These are phyloP conservation scores for Hemiprocne comata DNA, from an alignment of 2,113 vertebrate genomes.

Conservation along the genomic window DNA sequence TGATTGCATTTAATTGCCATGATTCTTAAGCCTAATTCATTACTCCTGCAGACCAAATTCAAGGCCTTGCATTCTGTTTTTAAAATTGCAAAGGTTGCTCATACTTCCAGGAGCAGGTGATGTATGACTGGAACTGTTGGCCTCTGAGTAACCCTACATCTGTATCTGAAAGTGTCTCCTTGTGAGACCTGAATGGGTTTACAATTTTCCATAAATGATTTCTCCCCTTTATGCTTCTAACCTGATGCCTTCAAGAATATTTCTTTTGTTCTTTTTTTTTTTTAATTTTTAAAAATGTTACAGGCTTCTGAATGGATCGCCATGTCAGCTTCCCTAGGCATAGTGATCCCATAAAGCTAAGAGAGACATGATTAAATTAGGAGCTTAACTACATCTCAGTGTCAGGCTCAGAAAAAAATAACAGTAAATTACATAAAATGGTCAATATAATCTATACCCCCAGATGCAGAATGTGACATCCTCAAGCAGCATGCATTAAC, in stretches of 20 bases:
- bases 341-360: slow-evolving; percentile 28
- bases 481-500: slow-evolving; percentile 5
- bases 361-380: slow-evolving; percentile 50
- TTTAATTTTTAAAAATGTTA: not conserved
- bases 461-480: slow-evolving; percentile 29
- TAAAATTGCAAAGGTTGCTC: not conserved
- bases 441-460: slow-evolving; percentile 33
- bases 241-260: not conserved
- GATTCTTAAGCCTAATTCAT: not conserved
- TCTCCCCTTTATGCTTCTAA: slow-evolving; percentile 16
- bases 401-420: slow-evolving; percentile 3
- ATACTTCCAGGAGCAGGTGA: not conserved
- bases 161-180: not conserved
- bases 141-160: not conserved
- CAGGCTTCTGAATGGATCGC: not conserved
- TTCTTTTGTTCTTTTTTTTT: not conserved
- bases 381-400: slow-evolving; percentile 37
- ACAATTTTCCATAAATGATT: not conserved
- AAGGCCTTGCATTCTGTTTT: not conserved
- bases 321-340: not conserved
- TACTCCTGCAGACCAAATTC: not conserved
- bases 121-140: not conserved
- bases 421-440: slow-evolving; percentile 38
- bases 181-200: not conserved
- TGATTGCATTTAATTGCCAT: not conserved